Evolutionary conservation across 1,140 invertebrate genomes (phyloP), one percentile per base, ranked within the genome.

Genomic region (Microplitis mediator): DNA sequence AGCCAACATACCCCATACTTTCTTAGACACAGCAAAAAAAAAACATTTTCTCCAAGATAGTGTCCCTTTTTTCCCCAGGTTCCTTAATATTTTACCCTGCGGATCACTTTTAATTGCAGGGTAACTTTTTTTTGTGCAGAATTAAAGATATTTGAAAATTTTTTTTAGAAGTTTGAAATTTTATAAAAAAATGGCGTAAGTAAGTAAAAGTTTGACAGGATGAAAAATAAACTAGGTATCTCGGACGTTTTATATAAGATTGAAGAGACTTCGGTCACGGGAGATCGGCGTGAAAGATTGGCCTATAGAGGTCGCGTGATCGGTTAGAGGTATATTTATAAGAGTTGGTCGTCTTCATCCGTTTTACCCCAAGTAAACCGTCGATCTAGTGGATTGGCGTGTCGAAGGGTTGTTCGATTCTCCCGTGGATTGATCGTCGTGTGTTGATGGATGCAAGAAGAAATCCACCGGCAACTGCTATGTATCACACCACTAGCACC

Each of bases 231-330:
- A 54, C 50, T 67, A 34, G 51, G 65, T 34, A 23, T 52, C 65
- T 67, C 52, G 14, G 50, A 54, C 51, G 16, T 67, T 51, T 16
- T 60, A 13, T 45, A 45, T 31, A 58, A 58, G 54, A 68, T 68
- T 68, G 34, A 68, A 68, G 66, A 58, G 52, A 68, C 50, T 68
- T 35, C 58, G 52, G 66, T 68, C 66, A 68, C 52, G 66, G 32
- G 13, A 68, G 66, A 68, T 58, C n/a, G 54, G 52, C 34, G 31
- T 60, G 66, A 68, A 68, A 58, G 66, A 68, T 58, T 34, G 45
- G 13, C n/a, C 45, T 11, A 34, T 34, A 9, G 16, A 64, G 62
- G 62, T 64, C 62, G 39, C 62, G 39, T 50, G 62, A 64, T 64
- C 62, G 39, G 45, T 51, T 35, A n/a, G 63, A 50, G 63, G 36